These are phyloP conservation scores for Menura novaehollandiae DNA, from an alignment of 2,113 vertebrate genomes.

Conservation along the genomic window DNA sequence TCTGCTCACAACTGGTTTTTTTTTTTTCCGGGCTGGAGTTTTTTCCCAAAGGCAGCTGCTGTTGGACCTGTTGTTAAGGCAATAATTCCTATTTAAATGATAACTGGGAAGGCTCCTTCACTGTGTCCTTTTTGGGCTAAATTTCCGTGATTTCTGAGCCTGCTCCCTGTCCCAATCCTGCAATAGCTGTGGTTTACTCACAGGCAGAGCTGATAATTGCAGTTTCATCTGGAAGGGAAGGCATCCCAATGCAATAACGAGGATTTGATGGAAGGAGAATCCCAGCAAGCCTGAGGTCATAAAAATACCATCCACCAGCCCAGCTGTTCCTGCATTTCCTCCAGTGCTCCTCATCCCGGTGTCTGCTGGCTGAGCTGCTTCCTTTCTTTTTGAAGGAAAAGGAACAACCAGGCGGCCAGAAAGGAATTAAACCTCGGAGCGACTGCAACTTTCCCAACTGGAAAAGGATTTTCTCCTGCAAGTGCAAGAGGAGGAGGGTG, in stretches of 20 bases:
- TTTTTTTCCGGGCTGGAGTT: not conserved
- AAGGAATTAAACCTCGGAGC: not conserved
- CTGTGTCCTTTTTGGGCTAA: not conserved
- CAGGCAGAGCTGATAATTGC: not conserved
- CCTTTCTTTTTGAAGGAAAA: not conserved
- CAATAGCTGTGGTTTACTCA: not conserved
- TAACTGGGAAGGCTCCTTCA: not conserved
- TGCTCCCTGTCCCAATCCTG: not conserved
- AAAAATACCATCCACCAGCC: slow-evolving; percentile 13
- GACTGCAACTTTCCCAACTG: not conserved
- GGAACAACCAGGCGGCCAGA: not conserved
- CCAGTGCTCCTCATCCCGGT: not conserved
- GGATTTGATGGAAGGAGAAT: not conserved
- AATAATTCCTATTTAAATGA: not conserved
- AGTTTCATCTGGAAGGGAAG: not conserved
- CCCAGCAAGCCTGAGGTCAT: not conserved
- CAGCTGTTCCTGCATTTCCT: slow-evolving; percentile 32
- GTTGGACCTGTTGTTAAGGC: not conserved
- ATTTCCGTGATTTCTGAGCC: not conserved
- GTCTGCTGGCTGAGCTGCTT: not conserved
- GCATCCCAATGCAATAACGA: not conserved
- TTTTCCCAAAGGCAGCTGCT: not conserved
- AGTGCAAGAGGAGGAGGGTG: not conserved
- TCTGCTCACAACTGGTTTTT: not conserved
- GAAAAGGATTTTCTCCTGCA: not conserved